Conservation (phyloP, 2,797 vertebrate species). For the Sebastes trivittatus region DNA sequence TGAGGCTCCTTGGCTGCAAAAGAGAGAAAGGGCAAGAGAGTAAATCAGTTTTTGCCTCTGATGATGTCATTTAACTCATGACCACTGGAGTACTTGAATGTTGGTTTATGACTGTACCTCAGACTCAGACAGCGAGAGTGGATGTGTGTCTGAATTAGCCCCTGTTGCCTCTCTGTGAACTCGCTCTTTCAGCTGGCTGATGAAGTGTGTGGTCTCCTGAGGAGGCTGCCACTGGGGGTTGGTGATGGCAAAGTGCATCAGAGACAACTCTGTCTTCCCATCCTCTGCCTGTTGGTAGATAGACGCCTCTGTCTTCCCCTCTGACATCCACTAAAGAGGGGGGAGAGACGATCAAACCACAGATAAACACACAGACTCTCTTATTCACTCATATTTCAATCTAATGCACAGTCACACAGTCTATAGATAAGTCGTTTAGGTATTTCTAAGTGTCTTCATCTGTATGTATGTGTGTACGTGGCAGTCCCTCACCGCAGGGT, state of each 20-base stretch:
- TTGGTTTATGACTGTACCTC: slow-evolving; percentile 81
- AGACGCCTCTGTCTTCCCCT: slow-evolving; percentile 95
- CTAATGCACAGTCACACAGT: not conserved
- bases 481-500: slow-evolving; percentile 87
- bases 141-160: slow-evolving; percentile 83
- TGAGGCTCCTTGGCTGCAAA: slow-evolving; percentile 92
- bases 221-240: slow-evolving; percentile 98
- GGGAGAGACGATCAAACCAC: not conserved
- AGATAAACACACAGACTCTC: not conserved
- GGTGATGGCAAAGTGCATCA: slow-evolving; percentile 99
- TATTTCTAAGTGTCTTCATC: not conserved
- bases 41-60: not conserved
- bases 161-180: slow-evolving; percentile 91
- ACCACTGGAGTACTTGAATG: not conserved
- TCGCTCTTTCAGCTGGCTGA: slow-evolving; percentile 94
- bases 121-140: slow-evolving; percentile 90
- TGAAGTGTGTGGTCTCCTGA: slow-evolving; percentile 94
- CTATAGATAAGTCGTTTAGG: not conserved
- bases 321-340: slow-evolving; percentile 91
- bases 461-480: not conserved
- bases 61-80: not conserved
- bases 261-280: slow-evolving; percentile 95
- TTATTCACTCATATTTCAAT: not conserved
- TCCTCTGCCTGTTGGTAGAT: slow-evolving; percentile 98
- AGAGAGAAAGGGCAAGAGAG: not conserved